These are phyloP conservation scores for Anguilla rostrata DNA, from an alignment of 2,113 vertebrate species.

Conservation along the genomic window DNA sequence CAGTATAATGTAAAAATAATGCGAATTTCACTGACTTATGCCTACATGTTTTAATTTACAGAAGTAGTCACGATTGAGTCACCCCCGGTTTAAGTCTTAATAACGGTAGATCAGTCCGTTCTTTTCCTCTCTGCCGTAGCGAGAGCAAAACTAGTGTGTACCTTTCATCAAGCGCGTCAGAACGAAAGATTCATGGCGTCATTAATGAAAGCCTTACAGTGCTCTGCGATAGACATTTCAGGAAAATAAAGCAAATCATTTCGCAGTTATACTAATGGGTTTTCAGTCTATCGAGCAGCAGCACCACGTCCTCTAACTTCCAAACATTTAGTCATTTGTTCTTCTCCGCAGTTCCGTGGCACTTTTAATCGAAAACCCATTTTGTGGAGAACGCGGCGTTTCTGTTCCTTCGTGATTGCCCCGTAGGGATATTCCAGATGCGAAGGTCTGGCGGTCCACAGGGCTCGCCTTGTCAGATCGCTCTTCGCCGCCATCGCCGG, in stretches of 20 bases:
- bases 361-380: constrained; percentile 16
- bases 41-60: too few species aligned
- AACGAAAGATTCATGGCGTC: background rate
- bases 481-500: background rate
- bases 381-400: background rate
- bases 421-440: too few species aligned
- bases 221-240: background rate
- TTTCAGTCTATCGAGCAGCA: background rate
- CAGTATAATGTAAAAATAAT: too few species aligned
- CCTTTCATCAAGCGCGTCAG: background rate
- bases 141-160: background rate
- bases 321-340: background rate
- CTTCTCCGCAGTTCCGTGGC: background rate
- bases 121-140: background rate
- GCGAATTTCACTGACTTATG: too few species aligned
- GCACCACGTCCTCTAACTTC: background rate
- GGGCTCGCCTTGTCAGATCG: background rate
- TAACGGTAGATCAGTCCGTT: background rate
- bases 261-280: background rate
- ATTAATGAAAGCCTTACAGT: background rate
- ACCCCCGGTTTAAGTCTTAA: background rate
- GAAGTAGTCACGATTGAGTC: too few species aligned
- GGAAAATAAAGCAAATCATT: constrained; percentile 1
- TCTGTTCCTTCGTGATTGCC: background rate
- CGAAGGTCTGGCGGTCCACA: too few species aligned